Conservation (phyloP, 2,113 vertebrate species). For the Xiphophorus hellerii region DNA sequence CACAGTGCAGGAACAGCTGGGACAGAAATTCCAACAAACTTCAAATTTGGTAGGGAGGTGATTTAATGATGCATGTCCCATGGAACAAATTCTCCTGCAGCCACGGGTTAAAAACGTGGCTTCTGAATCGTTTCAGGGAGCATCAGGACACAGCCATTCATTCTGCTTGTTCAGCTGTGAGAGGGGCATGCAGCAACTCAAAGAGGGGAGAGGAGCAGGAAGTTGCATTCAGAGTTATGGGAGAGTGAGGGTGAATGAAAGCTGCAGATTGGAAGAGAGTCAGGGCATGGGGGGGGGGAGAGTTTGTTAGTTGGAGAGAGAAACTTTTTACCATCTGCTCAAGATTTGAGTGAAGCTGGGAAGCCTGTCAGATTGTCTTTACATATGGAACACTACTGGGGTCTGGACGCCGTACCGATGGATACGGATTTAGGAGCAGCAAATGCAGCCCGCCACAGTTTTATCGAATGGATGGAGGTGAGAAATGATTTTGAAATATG, state of each 20-base stretch:
- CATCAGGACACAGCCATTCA: background rate
- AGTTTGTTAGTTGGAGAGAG: slow-evolving; percentile 1
- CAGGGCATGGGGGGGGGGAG: slow-evolving; percentile 3
- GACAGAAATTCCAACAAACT: slow-evolving; percentile 19
- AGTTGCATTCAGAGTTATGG: slow-evolving; percentile 15
- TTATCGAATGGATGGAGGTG: slow-evolving; percentile 50
- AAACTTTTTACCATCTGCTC: background rate
- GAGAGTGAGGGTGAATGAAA: slow-evolving; percentile 53
- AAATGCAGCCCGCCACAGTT: slow-evolving; percentile 15
- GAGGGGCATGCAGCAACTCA: background rate
- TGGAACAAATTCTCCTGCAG: slow-evolving; percentile 1
- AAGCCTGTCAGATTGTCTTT: background rate
- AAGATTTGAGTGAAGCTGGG: slow-evolving; percentile 4
- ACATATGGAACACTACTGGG: background rate
- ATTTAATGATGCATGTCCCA: slow-evolving; percentile 7
- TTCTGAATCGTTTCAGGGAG: background rate
- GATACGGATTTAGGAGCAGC: slow-evolving; percentile 33
- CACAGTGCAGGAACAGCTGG: slow-evolving; percentile 33
- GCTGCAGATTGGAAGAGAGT: slow-evolving; percentile 19
- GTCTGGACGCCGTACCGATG: slow-evolving; percentile 46
- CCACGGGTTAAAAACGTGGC: background rate
- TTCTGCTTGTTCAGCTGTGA: slow-evolving; percentile 6
- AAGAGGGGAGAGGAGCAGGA: slow-evolving; percentile 12
- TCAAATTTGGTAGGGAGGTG: slow-evolving; percentile 41
- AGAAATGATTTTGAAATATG: slow-evolving; percentile 19